phyloP scores from a whole-genome alignment of 2,888 invertebrate genomes.

The Cheilosia vernalis region DNA sequence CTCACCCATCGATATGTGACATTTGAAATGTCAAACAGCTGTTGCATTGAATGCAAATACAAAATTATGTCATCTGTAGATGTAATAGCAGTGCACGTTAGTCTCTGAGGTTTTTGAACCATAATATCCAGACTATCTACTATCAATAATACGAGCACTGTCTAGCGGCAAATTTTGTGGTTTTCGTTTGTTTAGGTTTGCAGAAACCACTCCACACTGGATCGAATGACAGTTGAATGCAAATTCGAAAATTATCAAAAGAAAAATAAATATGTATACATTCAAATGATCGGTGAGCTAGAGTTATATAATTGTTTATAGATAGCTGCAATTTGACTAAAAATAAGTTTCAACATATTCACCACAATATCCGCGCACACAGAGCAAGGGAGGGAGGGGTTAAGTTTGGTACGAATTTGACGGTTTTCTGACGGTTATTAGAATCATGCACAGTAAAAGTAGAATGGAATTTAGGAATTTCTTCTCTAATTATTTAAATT shows the following conservation, averaged over 20 bases:
- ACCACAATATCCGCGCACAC: conserved; percentile 40
- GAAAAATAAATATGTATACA: conserved; percentile 4
- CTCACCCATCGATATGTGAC: conserved; percentile 10
- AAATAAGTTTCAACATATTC: conserved; percentile 47
- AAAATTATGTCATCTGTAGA: conserved; percentile 67
- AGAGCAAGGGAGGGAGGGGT: background rate
- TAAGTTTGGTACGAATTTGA: conserved; percentile 31
- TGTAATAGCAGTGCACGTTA: conserved; percentile 43
- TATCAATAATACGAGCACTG: conserved; percentile 63
- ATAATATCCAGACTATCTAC: conserved; percentile 54
- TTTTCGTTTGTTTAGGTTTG: conserved; percentile 67
- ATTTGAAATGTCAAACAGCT: conserved; percentile 60
- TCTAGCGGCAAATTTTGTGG: conserved; percentile 70
- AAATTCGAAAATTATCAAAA: conserved; percentile 17
- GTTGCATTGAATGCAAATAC: conserved; percentile 43
- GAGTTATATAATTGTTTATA: conserved; percentile 60
- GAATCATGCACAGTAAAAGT: conserved; percentile 23
- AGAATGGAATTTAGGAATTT: conserved; percentile 5
- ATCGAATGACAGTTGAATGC: conserved; percentile 70
- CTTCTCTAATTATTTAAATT: background rate
- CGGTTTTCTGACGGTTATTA: conserved; percentile 40
- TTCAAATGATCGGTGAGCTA: conserved; percentile 35
- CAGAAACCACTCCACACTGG: conserved; percentile 55
- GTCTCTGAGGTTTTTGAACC: conserved; percentile 71
- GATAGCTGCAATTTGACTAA: conserved; percentile 21